Percentiles rank a stretch among this genome's conserved stretches.
Conservation (phyloP, 1,140 invertebrate species). For the Drosophila setifemur region DNA sequence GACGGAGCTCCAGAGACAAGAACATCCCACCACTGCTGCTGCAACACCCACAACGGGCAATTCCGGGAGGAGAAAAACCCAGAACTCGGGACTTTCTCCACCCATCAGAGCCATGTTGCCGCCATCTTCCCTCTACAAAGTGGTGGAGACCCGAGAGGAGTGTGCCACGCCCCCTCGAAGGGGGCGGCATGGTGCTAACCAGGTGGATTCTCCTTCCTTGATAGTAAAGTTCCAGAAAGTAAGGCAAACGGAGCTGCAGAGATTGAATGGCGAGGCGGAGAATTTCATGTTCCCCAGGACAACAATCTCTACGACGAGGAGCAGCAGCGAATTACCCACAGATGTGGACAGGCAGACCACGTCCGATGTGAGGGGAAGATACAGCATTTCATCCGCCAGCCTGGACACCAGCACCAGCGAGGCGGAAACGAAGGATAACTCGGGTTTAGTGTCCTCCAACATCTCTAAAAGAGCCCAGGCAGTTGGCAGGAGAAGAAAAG, state of each 20-base stretch:
- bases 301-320: slow-evolving; percentile 83
- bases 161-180: slow-evolving; percentile 33
- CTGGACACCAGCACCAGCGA: slow-evolving; percentile 71
- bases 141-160: slow-evolving; percentile 65
- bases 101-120: slow-evolving; percentile 75
- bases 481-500: slow-evolving; percentile 53
- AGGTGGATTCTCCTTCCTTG: slow-evolving; percentile 83
- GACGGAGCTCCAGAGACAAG: slow-evolving; percentile 33
- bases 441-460: neutral
- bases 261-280: slow-evolving; percentile 91
- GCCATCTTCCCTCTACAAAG: slow-evolving; percentile 72
- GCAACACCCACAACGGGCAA: slow-evolving; percentile 32
- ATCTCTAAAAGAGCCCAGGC: slow-evolving; percentile 47
- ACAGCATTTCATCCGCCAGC: slow-evolving; percentile 66
- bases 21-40: slow-evolving; percentile 23
- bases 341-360: slow-evolving; percentile 83
- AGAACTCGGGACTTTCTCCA: slow-evolving; percentile 59
- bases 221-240: slow-evolving; percentile 90
- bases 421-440: slow-evolving; percentile 23
- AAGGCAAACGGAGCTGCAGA: slow-evolving; percentile 87
- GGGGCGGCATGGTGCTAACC: slow-evolving; percentile 27
- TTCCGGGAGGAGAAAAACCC: slow-evolving; percentile 47
- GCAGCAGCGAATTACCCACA: slow-evolving; percentile 82
- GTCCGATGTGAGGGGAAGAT: slow-evolving; percentile 50
- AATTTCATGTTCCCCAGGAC: slow-evolving; percentile 91